Evolutionary conservation across 2,113 vertebrate genomes (phyloP).

Genomic region (Fulica atra): DNA sequence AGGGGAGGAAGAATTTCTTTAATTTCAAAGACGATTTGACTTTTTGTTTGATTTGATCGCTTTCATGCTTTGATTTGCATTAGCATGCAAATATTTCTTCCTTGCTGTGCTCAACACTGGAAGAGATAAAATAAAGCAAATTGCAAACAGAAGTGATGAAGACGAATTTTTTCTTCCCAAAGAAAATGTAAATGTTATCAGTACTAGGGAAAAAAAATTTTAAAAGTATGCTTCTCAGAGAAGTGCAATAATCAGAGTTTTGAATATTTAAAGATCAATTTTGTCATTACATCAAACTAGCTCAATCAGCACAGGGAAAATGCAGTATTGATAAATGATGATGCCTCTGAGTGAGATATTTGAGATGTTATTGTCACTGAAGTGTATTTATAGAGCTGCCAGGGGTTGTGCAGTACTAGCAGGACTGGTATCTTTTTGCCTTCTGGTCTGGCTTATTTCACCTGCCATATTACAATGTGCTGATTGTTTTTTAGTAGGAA

Average conservation of each 20-base stretch:
- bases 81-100: slow-evolving; percentile 43
- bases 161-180: not conserved
- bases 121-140: slow-evolving; percentile 42
- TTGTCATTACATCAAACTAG: not conserved
- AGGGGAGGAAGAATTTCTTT: not conserved
- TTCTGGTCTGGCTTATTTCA: not conserved
- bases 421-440: not conserved
- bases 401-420: not conserved
- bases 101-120: slow-evolving; percentile 8
- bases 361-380: not conserved
- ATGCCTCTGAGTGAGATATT: not conserved
- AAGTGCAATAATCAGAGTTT: slow-evolving; percentile 1
- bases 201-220: not conserved
- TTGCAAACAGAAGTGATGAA: not conserved
- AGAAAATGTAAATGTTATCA: slow-evolving; percentile 47
- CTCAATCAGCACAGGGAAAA: not conserved
- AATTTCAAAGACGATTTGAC: not conserved
- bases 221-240: not conserved
- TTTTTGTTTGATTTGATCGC: slow-evolving; percentile 35
- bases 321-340: not conserved
- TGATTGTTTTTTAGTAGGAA: not conserved
- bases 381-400: slow-evolving; percentile 1
- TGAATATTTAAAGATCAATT: slow-evolving; percentile 43
- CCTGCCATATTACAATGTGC: not conserved
- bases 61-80: not conserved